These are phyloP conservation scores for Trididemnum nubilum DNA, from an alignment of 23 tunicate genomes.

Conservation along the genomic window DNA sequence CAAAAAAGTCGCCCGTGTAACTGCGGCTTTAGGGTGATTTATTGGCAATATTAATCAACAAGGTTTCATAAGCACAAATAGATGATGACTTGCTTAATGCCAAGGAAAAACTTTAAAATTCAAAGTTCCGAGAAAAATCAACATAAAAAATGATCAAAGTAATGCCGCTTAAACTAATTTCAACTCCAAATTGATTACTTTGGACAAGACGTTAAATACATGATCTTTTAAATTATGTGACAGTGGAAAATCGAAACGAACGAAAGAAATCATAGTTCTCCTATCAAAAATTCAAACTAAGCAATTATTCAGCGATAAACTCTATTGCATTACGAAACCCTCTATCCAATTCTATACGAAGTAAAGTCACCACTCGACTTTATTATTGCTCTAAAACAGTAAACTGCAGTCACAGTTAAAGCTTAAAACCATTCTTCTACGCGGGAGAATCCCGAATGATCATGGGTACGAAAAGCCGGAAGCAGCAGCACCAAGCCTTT, in stretches of 20 bases:
- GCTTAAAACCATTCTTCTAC: neutral
- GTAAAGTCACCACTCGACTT: no score
- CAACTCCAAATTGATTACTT: neutral
- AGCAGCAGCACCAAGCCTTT: conserved; percentile 62
- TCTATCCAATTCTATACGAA: no score
- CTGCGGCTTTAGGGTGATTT: neutral
- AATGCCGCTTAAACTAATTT: neutral
- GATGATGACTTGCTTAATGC: neutral
- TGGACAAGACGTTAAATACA: no score
- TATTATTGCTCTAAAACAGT: no score
- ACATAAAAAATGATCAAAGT: neutral
- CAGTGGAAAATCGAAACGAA: no score
- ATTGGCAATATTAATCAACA: neutral
- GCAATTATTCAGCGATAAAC: no score
- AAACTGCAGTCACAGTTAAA: neutral
- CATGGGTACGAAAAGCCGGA: conserved; percentile 34
- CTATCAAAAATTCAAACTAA: no score
- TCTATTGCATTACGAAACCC: no score
- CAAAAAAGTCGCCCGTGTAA: no score
- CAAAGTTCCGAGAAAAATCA: neutral
- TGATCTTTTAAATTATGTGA: no score
- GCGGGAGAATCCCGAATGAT: neutral
- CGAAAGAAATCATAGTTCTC: no score
- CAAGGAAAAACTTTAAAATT: neutral
- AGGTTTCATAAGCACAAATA: neutral